Base-by-base conservation (phyloP, 1,140 invertebrate species). In the Leptinotarsa lineolata region DNA sequence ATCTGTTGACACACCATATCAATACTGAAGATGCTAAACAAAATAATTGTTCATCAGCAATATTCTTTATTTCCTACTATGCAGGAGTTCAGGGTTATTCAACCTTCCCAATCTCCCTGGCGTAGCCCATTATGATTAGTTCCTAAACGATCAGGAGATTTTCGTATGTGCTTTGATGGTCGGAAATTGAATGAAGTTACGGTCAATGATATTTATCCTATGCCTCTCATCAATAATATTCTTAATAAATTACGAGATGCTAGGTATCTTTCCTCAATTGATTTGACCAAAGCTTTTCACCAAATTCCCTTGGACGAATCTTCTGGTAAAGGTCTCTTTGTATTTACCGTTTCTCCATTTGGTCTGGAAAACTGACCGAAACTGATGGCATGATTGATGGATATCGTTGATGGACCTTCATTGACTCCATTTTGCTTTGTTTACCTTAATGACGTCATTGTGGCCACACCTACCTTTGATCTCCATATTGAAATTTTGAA, bases 271-370 rank as follows among this genome's bases (percentile, higher is more conserved):
- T 74, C 74, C 1, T 76, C 78, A 0, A 69, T 83, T 11, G 83
- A 84, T 76, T 63, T 84, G n/a, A 77, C 72, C n/a, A 73, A 73
- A 18, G 79, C 78, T 4, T 84, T 77, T 74, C 81, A 75, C 73
- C 82, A 86, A 59, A 79, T 85, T 0, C 77, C 79, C 0, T 1
- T 86, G 18, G 76, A 75, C 0, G 69, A 77, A 11, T 58, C 18
- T 0, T 81, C 76, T 39, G 80, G 82, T 8, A 83, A 78, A 70
- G 83, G 83, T 1, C 75, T 84, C 0, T 87, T 76, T 69, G 80
- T 84, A 22, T 88, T 86, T 72, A 76, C 68, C 6, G 71, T 82
- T 1, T 85, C 87, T 83, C 84, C 85, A 0, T 87, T 86, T 79
- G 86, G 86, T 0, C 74, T 86, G 5, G 75, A 72, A 3, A 85